Evolutionary conservation across 2,113 vertebrate species (phyloP), one percentile per base, ranked within the genome.

Genomic region (Seriola quinqueradiata): DNA sequence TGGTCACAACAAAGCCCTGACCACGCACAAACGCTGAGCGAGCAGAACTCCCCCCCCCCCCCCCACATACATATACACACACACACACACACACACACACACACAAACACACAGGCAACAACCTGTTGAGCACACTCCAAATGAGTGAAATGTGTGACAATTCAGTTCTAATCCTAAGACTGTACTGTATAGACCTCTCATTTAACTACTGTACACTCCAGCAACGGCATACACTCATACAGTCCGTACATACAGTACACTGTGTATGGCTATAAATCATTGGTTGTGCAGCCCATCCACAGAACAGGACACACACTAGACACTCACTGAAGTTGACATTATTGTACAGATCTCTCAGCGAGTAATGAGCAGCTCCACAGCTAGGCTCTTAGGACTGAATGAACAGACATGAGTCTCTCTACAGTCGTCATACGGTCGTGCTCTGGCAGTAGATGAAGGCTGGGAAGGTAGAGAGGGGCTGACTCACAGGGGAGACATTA

Each of bases 401-500:
- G 57, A 83, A 79, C 82, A 80, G 75, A 76, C 81, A 48, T n/a
- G 65, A 13, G 54, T 75, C 70, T 83, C 75, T 82, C 70, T 72
- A 66, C 71, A 75, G 77, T 61, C 69, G 75, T 90, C 82, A 81
- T 81, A 78, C 75, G 86, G 80, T 74, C 42, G 65, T 76, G 76
- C 79, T 68, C 89, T 91, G 85, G 84, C 88, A 85, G 78, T 36
- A 87, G 88, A 91, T 81, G 82, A 90, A 90, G 87, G 77, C 81
- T 85, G 84, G 81, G 54, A 86, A 89, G 88, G 87, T 84, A 78
- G 73, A 88, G 85, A 80, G 67, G 84, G 87, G 77, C 83, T 91
- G 92, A 92, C 91, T 94, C 93, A 94, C 87, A 81, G 86, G 88
- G 90, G 91, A 92, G 82, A 88, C 88, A 89, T 90, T 88, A 90